Base-by-base conservation (phyloP, 35 echinoderm and acorn worm genomes). In the Eucidaris tribuloides region DNA sequence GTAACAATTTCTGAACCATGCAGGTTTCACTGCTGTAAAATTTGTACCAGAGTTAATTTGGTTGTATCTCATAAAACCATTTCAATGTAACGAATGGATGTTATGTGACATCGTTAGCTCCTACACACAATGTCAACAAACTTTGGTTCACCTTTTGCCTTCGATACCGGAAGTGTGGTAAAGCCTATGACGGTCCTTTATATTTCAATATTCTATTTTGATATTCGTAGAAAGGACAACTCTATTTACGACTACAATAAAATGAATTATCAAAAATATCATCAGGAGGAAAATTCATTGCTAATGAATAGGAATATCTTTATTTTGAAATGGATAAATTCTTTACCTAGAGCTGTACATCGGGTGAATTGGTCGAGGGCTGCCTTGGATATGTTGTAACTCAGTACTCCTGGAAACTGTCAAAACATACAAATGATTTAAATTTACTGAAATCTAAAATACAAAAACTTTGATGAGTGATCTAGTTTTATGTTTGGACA, bases 361-460 rank as follows among this genome's bases (percentile, higher is more conserved):
- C 85, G 78, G 62, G 94, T 97, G 42, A 97, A 81, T 27, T 97
- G 94, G 60, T 97, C 94, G 2, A 97, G 35, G 52, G 94, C 94
- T 35, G 84, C 81, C 56, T 97, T 97, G 15, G 94, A 97, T 30
- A 97, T 82, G 70, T 89, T 92, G 43, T 97, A 97, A 52, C 84
- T 54, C 19, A 97, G 72, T 15, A 97, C 84, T 62, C 84, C 84
- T 31, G 94, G 45, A 89, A 97, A 97, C 94, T 97, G 42, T 13
- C 55, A 83, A 43, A 19, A 46, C 71, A 42, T 7, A 41, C n/a
- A n/a, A n/a, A n/a, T n/a, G n/a, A n/a, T n/a, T n/a, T n/a, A n/a
- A n/a, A n/a, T n/a, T n/a, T n/a, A n/a, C n/a, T n/a, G n/a, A n/a
- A n/a, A n/a, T n/a, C n/a, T n/a, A 48, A 29, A 65, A 74, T 41